Conservation (phyloP, 1,140 invertebrate species). For the Parasteatoda tepidariorum region DNA sequence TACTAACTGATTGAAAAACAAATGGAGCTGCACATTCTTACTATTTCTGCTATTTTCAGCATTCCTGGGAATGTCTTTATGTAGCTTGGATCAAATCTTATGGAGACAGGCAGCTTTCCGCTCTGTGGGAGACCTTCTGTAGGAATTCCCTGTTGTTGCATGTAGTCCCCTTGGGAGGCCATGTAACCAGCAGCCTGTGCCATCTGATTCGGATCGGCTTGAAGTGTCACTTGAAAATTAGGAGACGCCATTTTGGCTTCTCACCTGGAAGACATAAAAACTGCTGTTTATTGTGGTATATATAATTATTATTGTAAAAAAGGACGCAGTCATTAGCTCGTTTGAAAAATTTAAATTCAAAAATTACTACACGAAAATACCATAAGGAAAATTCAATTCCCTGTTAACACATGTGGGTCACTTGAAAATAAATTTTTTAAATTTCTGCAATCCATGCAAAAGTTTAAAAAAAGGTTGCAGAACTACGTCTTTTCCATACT, state of each 20-base stretch:
- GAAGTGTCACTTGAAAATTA: constrained; percentile 34
- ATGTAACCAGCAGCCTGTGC: background rate
- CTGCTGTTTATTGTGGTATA: background rate
- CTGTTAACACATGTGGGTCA: too few species aligned
- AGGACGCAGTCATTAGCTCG: background rate
- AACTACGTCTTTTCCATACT: too few species aligned
- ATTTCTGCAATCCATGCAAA: too few species aligned
- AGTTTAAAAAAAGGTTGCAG: too few species aligned
- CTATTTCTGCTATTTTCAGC: constrained; percentile 82
- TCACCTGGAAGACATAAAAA: background rate
- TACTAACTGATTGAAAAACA: too few species aligned
- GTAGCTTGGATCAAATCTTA: constrained; percentile 80
- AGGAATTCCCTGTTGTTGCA: background rate
- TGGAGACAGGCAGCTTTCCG: constrained; percentile 67
- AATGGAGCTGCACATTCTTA: too few species aligned
- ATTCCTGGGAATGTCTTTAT: constrained; percentile 79
- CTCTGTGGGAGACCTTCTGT: background rate
- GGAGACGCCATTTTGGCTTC: constrained; percentile 11
- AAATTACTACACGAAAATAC: background rate
- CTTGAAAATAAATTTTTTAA: too few species aligned
- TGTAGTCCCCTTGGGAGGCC: background rate
- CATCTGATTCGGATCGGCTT: background rate
- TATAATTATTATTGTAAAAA: background rate
- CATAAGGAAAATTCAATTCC: too few species aligned
- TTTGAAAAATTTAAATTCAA: background rate